phyloP scores from a whole-genome alignment of 1,140 invertebrate genomes.

The Drosophila insularis region DNA sequence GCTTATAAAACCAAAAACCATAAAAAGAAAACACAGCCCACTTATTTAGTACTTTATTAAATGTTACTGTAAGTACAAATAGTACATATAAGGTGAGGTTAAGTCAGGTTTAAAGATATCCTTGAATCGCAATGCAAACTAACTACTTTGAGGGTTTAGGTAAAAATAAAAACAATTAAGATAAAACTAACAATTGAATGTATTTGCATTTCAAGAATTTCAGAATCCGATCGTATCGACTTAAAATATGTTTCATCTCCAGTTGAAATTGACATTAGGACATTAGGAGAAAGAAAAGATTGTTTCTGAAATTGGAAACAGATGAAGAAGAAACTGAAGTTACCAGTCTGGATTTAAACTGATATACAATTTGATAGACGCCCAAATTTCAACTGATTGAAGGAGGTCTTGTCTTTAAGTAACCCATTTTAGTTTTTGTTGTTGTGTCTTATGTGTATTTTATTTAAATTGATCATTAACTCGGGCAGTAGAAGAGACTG shows the following conservation, averaged over 20 bases:
- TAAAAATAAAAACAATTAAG: too few species aligned
- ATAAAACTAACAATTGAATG: too few species aligned
- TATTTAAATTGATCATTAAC: conserved; percentile 11
- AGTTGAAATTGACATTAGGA: neutral
- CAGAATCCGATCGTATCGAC: neutral
- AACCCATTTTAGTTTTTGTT: neutral
- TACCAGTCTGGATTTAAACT: neutral
- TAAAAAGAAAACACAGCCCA: too few species aligned
- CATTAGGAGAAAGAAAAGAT: neutral
- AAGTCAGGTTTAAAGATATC: too few species aligned
- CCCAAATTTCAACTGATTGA: conserved; percentile 8
- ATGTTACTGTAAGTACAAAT: too few species aligned
- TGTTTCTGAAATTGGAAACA: neutral
- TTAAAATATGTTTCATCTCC: neutral
- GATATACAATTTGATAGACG: conserved; percentile 6
- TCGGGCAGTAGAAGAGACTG: neutral
- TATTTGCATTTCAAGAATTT: neutral
- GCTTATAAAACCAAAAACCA: too few species aligned
- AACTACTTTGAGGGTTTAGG: too few species aligned
- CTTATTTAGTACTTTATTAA: too few species aligned
- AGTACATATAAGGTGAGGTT: too few species aligned
- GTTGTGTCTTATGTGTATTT: neutral
- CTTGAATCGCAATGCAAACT: too few species aligned
- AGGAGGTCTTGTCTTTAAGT: conserved; percentile 8
- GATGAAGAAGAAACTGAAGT: neutral